These are phyloP conservation scores for Catharus bicknelli DNA, from an alignment of 2,113 vertebrate species.

Conservation along the genomic window DNA sequence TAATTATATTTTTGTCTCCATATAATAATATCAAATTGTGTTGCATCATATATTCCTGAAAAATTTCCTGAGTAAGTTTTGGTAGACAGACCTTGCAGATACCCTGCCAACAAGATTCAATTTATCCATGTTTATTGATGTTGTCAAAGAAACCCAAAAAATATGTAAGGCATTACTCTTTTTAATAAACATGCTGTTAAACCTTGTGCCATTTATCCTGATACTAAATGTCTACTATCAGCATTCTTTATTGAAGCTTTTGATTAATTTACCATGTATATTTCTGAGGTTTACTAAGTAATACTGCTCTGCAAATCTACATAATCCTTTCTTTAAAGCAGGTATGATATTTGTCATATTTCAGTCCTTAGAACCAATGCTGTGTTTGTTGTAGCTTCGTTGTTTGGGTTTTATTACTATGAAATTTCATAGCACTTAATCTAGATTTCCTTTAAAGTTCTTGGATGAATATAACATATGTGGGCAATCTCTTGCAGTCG, in stretches of 20 bases:
- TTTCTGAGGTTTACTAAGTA: not conserved
- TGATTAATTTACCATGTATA: not conserved
- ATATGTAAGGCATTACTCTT: not conserved
- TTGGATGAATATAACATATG: not conserved
- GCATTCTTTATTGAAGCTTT: not conserved
- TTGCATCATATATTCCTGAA: not conserved
- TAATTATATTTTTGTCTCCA: not conserved
- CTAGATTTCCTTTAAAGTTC: not conserved
- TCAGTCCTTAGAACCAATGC: not conserved
- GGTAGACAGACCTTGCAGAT: accelerated
- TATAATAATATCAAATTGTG: not conserved
- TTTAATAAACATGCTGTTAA: not conserved
- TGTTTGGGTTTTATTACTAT: not conserved
- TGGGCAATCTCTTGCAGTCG: not conserved
- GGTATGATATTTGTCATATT: not conserved
- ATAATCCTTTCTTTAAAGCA: not conserved
- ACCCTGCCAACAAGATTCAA: not conserved
- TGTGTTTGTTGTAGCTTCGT: not conserved
- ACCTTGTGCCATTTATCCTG: not conserved
- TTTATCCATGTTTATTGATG: not conserved
- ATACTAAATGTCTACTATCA: not conserved
- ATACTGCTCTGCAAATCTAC: not conserved
- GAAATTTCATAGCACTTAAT: not conserved
- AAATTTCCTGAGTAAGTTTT: not conserved
- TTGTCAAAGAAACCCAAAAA: not conserved